Conservation (phyloP, 2,113 vertebrate species). For the Sylvietta virens region DNA sequence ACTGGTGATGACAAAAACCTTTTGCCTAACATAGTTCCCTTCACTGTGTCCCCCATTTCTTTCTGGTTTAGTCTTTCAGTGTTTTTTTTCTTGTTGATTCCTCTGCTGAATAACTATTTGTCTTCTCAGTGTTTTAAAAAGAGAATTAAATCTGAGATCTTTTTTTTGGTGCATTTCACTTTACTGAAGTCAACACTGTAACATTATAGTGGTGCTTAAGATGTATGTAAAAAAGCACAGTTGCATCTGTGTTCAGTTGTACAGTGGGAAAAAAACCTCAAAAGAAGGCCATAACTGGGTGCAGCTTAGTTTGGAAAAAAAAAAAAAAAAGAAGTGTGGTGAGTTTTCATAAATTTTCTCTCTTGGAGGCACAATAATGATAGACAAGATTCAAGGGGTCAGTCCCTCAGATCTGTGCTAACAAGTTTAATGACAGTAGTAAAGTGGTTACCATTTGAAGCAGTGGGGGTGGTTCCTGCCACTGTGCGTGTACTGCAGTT, state of each 20-base stretch:
- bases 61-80: background rate
- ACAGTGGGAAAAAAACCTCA: background rate
- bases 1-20: background rate
- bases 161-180: background rate
- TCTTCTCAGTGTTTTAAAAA: background rate
- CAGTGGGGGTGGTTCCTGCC: background rate
- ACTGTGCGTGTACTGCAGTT: background rate
- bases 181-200: background rate
- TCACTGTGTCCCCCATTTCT: background rate
- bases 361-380: background rate
- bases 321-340: background rate
- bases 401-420: background rate
- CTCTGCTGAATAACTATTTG: background rate
- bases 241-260: background rate
- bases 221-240: background rate
- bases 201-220: background rate
- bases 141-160: background rate
- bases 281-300: background rate
- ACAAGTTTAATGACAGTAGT: background rate
- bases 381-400: background rate
- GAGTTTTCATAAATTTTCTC: background rate
- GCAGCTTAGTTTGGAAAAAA: background rate
- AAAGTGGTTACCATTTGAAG: background rate
- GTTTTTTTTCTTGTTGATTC: background rate
- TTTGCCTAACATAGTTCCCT: background rate